A percentile compares a stretch with the other conserved stretches of the same genome.
phyloP scores from a whole-genome alignment of 2,113 vertebrate species.

The Sturnira hondurensis region DNA sequence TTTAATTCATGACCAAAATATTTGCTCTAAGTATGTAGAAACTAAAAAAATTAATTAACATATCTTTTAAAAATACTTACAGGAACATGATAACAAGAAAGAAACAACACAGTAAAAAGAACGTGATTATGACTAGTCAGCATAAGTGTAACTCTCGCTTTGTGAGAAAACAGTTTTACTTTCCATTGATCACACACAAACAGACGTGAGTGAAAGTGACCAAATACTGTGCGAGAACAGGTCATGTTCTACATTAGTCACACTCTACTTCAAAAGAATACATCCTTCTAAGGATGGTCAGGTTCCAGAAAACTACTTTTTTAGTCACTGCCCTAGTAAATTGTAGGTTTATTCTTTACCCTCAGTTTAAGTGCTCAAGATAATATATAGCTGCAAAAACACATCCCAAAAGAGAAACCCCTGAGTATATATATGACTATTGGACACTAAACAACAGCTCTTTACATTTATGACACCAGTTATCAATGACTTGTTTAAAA shows the following conservation, averaged over 20 bases:
- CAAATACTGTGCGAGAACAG: not conserved
- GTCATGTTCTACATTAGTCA: not conserved
- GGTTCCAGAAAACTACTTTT: not conserved
- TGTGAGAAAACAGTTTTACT: not conserved
- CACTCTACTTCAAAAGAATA: not conserved
- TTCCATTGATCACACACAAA: not conserved
- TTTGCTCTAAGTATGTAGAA: not conserved
- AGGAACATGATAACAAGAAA: not conserved
- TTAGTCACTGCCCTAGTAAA: not conserved
- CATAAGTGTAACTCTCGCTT: not conserved
- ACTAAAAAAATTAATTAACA: not conserved
- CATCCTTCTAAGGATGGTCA: not conserved
- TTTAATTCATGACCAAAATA: not conserved
- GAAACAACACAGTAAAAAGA: not conserved
- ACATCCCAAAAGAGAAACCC: not conserved
- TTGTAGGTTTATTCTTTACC: not conserved
- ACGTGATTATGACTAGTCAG: not conserved
- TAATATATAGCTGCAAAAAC: slow-evolving; percentile 6
- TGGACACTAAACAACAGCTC: not conserved
- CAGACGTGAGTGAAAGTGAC: not conserved
- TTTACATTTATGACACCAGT: not conserved
- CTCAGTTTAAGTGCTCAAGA: not conserved
- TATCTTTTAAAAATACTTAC: not conserved
- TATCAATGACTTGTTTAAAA: slow-evolving; percentile 18
- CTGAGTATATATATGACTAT: not conserved